phyloP scores from a whole-genome alignment of 2,888 invertebrate species.

The Drosophila greeni region DNA sequence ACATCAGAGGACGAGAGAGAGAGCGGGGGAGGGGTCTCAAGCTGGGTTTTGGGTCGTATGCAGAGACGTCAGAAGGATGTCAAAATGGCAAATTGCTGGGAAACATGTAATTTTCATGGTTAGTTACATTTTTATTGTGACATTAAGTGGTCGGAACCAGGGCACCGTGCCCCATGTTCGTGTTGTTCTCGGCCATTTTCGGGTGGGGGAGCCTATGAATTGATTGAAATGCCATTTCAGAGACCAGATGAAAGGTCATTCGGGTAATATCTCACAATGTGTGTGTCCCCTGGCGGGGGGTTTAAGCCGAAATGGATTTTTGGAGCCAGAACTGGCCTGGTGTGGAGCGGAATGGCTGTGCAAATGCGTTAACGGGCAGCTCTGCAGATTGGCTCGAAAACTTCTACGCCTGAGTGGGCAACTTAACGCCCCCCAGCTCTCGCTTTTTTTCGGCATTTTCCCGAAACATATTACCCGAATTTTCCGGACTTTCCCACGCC shows the following conservation, averaged over 20 bases:
- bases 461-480: neutral
- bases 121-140: slow-evolving; percentile 75
- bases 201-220: slow-evolving; percentile 52
- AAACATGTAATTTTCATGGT: slow-evolving; percentile 75
- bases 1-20: slow-evolving; percentile 13
- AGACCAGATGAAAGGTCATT: slow-evolving; percentile 52
- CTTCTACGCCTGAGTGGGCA: slow-evolving; percentile 11
- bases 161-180: slow-evolving; percentile 10
- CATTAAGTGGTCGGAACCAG: slow-evolving; percentile 66
- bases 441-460: slow-evolving; percentile 3
- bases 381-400: slow-evolving; percentile 20
- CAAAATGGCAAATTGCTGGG: slow-evolving; percentile 70
- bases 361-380: slow-evolving; percentile 39
- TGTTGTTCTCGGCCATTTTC: slow-evolving; percentile 41
- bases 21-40: neutral
- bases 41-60: slow-evolving; percentile 39
- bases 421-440: slow-evolving; percentile 27
- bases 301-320: slow-evolving; percentile 22
- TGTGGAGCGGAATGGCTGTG: slow-evolving; percentile 24
- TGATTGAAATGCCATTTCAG: slow-evolving; percentile 63
- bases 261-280: slow-evolving; percentile 38
- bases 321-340: neutral
- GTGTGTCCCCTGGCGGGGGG: neutral
- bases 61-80: slow-evolving; percentile 56
- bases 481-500: slow-evolving; percentile 7